Conservation (phyloP, 2,797 vertebrate species). For the Pachyuromys duprasi region DNA sequence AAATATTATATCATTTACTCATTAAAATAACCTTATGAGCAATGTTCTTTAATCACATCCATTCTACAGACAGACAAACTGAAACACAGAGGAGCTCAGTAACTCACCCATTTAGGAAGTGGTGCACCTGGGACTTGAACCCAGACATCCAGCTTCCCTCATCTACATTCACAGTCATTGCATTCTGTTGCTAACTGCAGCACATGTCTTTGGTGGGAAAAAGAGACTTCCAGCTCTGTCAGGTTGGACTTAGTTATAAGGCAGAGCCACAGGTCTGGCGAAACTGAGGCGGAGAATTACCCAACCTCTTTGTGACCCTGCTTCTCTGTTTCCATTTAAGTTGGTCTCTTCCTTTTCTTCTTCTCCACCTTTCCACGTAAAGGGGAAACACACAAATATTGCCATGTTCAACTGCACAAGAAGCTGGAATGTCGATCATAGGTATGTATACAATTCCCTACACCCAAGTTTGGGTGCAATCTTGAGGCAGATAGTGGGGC, state of each 20-base stretch:
- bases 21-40: neutral
- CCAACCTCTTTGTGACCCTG: neutral
- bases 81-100: neutral
- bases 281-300: neutral
- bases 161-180: neutral
- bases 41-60: neutral
- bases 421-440: neutral
- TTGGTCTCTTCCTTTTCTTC: neutral
- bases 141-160: neutral
- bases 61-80: neutral
- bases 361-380: neutral
- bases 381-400: neutral
- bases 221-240: neutral
- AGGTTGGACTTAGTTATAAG: neutral
- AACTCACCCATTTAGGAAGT: slow-evolving; percentile 24
- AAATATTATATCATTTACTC: neutral
- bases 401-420: neutral
- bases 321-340: neutral
- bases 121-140: neutral
- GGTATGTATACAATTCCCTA: neutral
- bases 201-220: neutral
- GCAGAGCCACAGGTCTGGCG: neutral
- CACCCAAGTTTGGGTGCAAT: neutral
- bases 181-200: neutral
- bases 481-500: neutral